Percentiles rank a stretch among this genome's conserved stretches.
phyloP scores from a whole-genome alignment of 2,888 invertebrate species.

The Drosophila mayaguana region DNA sequence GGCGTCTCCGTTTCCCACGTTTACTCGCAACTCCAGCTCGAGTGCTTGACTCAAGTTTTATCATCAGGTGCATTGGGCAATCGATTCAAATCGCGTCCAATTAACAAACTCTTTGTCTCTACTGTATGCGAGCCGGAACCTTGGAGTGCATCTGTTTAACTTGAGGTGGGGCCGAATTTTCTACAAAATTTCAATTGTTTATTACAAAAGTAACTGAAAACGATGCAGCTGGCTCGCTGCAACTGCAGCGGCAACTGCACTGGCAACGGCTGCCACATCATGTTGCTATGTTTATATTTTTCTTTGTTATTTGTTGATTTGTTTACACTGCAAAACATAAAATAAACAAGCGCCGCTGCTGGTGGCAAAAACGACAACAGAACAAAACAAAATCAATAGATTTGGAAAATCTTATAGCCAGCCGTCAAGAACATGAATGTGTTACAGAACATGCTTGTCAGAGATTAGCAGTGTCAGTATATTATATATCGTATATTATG shows the following conservation, averaged over 20 bases:
- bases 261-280: slow-evolving; percentile 20
- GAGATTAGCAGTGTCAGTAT: neutral
- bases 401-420: slow-evolving; percentile 4
- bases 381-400: slow-evolving; percentile 6
- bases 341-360: slow-evolving; percentile 66
- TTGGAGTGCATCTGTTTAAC: slow-evolving; percentile 41
- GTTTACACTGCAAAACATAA: slow-evolving; percentile 73
- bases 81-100: slow-evolving; percentile 52
- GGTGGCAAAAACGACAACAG: slow-evolving; percentile 51
- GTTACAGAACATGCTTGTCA: neutral
- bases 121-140: slow-evolving; percentile 30
- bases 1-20: slow-evolving; percentile 78
- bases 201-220: slow-evolving; percentile 41
- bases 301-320: slow-evolving; percentile 58
- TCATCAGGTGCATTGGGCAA: slow-evolving; percentile 47
- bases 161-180: slow-evolving; percentile 44
- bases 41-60: slow-evolving; percentile 36
- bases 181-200: slow-evolving; percentile 48
- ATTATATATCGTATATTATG: neutral
- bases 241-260: slow-evolving; percentile 27
- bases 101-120: slow-evolving; percentile 36
- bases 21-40: slow-evolving; percentile 7
- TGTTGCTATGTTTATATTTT: slow-evolving; percentile 54
- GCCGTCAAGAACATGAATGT: slow-evolving; percentile 4
- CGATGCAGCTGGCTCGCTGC: slow-evolving; percentile 27